Base-by-base conservation (phyloP, 2,113 vertebrate species). In the Empidonax traillii region DNA sequence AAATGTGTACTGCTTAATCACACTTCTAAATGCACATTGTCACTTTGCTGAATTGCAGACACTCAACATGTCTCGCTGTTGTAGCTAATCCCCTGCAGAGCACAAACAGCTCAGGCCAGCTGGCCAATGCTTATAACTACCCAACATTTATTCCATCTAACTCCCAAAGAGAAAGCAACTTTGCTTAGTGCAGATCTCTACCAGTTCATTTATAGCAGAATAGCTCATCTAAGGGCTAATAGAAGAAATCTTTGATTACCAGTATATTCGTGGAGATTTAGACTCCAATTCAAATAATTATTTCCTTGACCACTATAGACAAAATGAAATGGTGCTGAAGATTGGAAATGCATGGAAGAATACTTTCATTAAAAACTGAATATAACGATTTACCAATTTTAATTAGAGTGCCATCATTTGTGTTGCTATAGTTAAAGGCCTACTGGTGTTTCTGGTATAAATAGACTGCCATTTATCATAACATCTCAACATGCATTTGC, bases 351-450 rank as follows among this genome's bases (percentile, higher is more conserved):
- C 53, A 62, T 53, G 79, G 66, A 83, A 91, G 78, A 93, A 84
- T 52, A 69, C 66, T 92, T 94, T 97, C 44, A 95, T 95, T 96
- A 94, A 97, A 91, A 96, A 47, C 33, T 74, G 51, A 95, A 92
- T 96, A 66, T 71, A 78, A 21, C 51, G 63, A 24, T 91, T 76
- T 46, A 53, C 28, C 16, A 35, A 52, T 95, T 95, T 85, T 95
- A 96, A 90, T 96, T 94, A 92, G 46, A 84, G 25, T 41, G 55
- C 30, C 44, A 93, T 83, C n/a, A 93, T 93, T 94, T 89, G 44
- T 53, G 90, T 62, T 87, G 52, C 20, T 89, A 13, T 41, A 37
- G 37, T 85, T 93, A 78, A 93, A 90, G 71, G 23, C 41, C 43
- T 85, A 59, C 35, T 35, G 63, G 37, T 67, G 61, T 89, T 95